A percentile compares a stretch with the other conserved stretches of the same genome.
These are phyloP conservation scores for Ariolimax columbianus DNA, from an alignment of 2,888 invertebrate genomes.

Conservation along the genomic window DNA sequence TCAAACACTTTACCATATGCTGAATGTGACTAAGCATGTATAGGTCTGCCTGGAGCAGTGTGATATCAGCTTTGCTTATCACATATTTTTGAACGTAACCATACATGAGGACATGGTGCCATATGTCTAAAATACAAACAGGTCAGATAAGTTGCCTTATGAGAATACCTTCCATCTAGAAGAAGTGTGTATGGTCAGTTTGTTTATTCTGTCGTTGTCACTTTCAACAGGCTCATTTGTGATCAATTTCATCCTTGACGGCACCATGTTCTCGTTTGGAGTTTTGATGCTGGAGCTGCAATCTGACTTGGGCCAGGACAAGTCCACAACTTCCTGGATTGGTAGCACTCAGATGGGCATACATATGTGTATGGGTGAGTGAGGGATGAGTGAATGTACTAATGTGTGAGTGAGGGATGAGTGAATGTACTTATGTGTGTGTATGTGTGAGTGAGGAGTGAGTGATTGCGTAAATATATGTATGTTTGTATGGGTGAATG, in stretches of 20 bases:
- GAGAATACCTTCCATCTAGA: too few relatives aligned
- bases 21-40: too few relatives aligned
- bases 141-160: too few relatives aligned
- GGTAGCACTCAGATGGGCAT: conserved; percentile 68
- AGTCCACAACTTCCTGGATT: conserved; percentile 69
- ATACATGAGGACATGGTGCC: too few relatives aligned
- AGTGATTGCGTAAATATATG: too few relatives aligned
- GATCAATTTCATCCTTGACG: conserved; percentile 70
- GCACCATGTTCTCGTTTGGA: conserved; percentile 72
- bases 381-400: conserved; percentile 59
- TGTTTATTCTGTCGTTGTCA: neutral
- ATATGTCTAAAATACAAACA: too few relatives aligned
- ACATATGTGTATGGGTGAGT: conserved; percentile 71
- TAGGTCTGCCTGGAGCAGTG: too few relatives aligned
- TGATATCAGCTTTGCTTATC: too few relatives aligned
- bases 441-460: neutral
- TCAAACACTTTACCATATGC: too few relatives aligned
- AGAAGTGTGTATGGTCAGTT: neutral
- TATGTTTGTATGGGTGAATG: too few relatives aligned
- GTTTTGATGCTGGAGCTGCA: conserved; percentile 66
- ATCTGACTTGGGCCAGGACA: conserved; percentile 65
- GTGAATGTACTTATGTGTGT: neutral
- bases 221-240: conserved; percentile 61
- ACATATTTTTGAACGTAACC: too few relatives aligned
- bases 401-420: neutral